These are phyloP conservation scores for Alexandromys fortis DNA, from an alignment of 2,113 vertebrate species.

Conservation along the genomic window DNA sequence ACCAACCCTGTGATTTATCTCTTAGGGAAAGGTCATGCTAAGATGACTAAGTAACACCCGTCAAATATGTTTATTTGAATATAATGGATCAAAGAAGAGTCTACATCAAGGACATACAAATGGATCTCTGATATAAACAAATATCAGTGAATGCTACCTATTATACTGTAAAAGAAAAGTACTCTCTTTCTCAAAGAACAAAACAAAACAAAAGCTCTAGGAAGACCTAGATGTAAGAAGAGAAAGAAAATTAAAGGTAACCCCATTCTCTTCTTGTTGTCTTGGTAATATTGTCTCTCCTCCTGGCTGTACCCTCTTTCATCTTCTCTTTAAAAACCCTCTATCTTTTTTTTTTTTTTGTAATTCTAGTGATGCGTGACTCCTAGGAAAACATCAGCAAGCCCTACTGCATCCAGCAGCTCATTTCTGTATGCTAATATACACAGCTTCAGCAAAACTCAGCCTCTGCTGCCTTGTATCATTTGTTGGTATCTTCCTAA, in stretches of 20 bases:
- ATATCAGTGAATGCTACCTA: neutral
- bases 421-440: neutral
- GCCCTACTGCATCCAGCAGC: neutral
- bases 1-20: neutral
- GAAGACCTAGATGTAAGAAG: neutral
- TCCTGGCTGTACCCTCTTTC: neutral
- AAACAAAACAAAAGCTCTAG: neutral
- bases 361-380: neutral
- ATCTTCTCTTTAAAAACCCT: neutral
- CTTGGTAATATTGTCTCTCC: neutral
- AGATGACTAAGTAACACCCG: neutral
- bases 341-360: neutral
- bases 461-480: neutral
- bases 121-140: neutral
- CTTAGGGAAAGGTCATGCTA: neutral
- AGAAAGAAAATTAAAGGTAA: neutral
- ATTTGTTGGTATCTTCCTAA: neutral
- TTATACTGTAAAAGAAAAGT: neutral
- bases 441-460: neutral
- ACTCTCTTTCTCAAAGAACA: neutral
- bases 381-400: neutral
- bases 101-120: neutral
- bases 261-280: neutral
- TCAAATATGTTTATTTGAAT: neutral
- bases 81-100: neutral